Conservation (phyloP, 2,113 vertebrate species). For the Anolis carolinensis region DNA sequence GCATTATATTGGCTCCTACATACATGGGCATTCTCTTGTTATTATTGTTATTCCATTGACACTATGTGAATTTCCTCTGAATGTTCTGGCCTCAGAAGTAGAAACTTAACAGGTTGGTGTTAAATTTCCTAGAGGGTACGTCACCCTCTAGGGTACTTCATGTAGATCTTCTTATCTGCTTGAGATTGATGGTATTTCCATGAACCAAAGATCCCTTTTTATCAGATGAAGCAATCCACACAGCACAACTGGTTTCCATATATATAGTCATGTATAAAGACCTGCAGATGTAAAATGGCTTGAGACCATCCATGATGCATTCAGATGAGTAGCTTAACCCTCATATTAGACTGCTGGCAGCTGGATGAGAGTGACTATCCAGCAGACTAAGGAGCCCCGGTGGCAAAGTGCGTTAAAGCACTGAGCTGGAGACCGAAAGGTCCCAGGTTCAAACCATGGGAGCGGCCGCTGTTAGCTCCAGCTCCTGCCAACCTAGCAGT, state of each 20-base stretch:
- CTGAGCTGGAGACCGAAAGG: too few relatives aligned
- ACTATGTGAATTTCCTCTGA: constrained; percentile 33
- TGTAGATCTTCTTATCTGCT: neutral
- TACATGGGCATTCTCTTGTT: constrained; percentile 23
- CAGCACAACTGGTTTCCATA: neutral
- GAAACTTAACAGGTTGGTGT: neutral
- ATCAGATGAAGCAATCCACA: neutral
- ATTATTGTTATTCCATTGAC: constrained; percentile 45
- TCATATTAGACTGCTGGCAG: too few relatives aligned
- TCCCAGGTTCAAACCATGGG: too few relatives aligned
- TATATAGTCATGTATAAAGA: neutral
- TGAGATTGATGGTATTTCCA: neutral
- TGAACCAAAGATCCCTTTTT: neutral
- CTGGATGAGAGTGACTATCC: too few relatives aligned
- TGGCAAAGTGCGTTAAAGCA: too few relatives aligned
- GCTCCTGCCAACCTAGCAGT: too few relatives aligned
- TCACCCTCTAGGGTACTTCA: too few relatives aligned
- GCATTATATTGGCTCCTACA: constrained; percentile 44
- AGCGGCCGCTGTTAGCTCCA: too few relatives aligned
- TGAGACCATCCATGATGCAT: neutral
- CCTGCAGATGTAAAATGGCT: neutral
- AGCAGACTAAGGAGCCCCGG: too few relatives aligned
- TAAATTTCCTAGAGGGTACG: neutral
- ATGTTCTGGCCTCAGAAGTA: neutral
- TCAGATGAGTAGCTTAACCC: neutral